Evolutionary conservation across 2,113 vertebrate genomes (phyloP).

Genomic region (Anser brachyrhynchus): DNA sequence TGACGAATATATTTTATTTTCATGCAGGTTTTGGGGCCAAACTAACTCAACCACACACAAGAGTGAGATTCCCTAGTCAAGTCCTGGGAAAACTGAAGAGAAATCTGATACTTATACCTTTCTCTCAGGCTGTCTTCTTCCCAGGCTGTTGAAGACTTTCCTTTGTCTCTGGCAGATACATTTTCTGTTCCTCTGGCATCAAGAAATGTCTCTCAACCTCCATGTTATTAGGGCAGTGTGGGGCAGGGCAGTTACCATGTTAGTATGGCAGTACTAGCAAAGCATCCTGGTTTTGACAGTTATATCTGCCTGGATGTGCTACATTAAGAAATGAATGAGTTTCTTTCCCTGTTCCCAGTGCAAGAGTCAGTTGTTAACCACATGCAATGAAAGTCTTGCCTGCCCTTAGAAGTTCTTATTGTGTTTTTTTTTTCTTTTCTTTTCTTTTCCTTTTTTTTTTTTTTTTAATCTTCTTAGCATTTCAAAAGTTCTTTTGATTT

Average conservation of each 20-base stretch:
- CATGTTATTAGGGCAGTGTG: neutral
- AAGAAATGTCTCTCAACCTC: neutral
- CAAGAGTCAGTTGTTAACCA: neutral
- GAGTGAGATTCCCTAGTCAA: neutral
- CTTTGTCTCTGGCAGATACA: neutral
- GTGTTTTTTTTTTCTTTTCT: accelerated
- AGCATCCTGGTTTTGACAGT: neutral
- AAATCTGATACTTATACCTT: neutral
- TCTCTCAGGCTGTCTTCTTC: neutral
- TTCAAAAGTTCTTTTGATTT: constrained; percentile 8
- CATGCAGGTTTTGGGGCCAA: neutral
- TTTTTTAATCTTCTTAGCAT: neutral
- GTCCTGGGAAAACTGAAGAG: neutral
- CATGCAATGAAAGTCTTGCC: neutral
- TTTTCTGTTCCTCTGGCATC: neutral
- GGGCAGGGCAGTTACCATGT: neutral
- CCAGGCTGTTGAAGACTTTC: neutral
- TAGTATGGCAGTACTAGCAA: neutral
- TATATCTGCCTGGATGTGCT: neutral
- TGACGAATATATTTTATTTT: neutral
- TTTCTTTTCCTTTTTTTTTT: neutral
- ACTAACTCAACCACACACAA: neutral
- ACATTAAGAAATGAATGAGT: neutral
- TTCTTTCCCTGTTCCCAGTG: neutral
- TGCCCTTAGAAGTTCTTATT: neutral